Evolutionary conservation across 2,888 invertebrate species (phyloP).

Genomic region (Spodoptera exigua): DNA sequence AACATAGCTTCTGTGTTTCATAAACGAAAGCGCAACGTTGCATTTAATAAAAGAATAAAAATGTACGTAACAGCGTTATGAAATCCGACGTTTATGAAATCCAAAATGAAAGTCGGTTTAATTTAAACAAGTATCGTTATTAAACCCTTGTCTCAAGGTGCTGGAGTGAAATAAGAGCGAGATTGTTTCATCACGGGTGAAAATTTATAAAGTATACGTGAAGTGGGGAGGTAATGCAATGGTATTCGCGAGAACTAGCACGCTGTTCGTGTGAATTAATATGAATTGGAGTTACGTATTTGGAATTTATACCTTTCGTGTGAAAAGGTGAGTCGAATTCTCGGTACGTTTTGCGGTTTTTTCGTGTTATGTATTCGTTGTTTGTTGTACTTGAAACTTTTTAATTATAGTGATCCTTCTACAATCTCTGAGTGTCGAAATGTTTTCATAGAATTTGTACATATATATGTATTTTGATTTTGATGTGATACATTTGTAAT

Average conservation of each 20-base stretch:
- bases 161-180: constrained; percentile 49
- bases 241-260: constrained; percentile 63
- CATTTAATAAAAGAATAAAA: constrained; percentile 26
- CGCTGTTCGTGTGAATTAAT: constrained; percentile 55
- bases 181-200: constrained; percentile 56
- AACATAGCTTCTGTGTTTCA: constrained; percentile 1
- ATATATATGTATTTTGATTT: too few species aligned
- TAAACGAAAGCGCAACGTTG: constrained; percentile 26
- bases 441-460: too few species aligned
- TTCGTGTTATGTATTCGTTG: too few species aligned
- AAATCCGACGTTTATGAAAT: constrained; percentile 29
- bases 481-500: too few species aligned
- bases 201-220: constrained; percentile 67
- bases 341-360: background rate
- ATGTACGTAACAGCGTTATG: constrained; percentile 16
- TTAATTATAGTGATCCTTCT: too few species aligned
- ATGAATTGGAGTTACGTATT: constrained; percentile 34
- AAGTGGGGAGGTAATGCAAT: constrained; percentile 68
- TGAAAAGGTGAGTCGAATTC: constrained; percentile 28
- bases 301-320: constrained; percentile 19
- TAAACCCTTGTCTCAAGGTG: constrained; percentile 42
- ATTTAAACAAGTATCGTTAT: constrained; percentile 53
- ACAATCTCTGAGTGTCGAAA: too few species aligned
- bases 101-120: constrained; percentile 47
- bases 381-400: too few species aligned